Conservation (phyloP, 2,888 invertebrate genomes). For the Lacanobia wlatinum region DNA sequence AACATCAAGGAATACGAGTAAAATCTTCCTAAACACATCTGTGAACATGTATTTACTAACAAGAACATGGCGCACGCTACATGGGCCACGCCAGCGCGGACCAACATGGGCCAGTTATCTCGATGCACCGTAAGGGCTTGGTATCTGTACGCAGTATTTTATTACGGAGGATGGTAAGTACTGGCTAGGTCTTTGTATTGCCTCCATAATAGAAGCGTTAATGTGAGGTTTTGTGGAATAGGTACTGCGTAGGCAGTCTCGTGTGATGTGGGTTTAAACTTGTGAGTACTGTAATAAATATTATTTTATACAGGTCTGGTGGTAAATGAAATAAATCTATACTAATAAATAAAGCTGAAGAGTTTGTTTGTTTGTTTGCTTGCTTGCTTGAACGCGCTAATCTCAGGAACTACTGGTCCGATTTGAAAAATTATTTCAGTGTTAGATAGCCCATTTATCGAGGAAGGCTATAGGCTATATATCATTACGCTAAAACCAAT, state of each 20-base stretch:
- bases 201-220: not conserved
- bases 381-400: too few relatives aligned
- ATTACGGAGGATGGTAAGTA: constrained; percentile 35
- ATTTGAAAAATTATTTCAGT: too few relatives aligned
- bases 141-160: constrained; percentile 41
- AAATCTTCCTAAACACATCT: constrained; percentile 35
- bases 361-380: too few relatives aligned
- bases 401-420: too few relatives aligned
- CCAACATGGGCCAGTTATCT: constrained; percentile 44
- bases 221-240: not conserved
- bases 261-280: not conserved
- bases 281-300: not conserved
- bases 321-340: too few relatives aligned
- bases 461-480: too few relatives aligned
- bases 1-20: constrained; percentile 6
- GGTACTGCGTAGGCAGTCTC: constrained; percentile 9
- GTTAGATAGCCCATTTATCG: too few relatives aligned
- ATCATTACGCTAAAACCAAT: too few relatives aligned
- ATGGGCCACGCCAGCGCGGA: constrained; percentile 13
- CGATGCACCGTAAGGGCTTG: constrained; percentile 46
- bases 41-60: constrained; percentile 42
- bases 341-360: too few relatives aligned
- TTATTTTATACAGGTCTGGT: too few relatives aligned
- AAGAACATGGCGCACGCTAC: constrained; percentile 36
- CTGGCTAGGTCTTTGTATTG: constrained; percentile 6